Base-by-base conservation (phyloP, 64 coral and sea anemone species). In the Trachythela sp. region DNA sequence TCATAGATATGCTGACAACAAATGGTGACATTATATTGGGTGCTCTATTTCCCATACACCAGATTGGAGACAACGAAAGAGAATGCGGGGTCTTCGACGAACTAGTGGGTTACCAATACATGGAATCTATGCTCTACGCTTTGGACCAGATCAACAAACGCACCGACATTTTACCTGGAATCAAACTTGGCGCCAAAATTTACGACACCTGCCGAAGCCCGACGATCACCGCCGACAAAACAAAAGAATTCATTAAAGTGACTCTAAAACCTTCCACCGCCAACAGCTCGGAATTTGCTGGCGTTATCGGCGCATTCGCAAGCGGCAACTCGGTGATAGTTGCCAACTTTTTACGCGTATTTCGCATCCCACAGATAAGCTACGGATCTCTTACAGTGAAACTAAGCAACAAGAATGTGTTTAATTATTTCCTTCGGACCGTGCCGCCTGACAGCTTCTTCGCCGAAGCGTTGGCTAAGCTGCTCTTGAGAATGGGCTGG, bases 341-440 rank as follows among this genome's bases (percentile, higher is more conserved):
- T 8, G 75, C 75, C 75, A 80, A 80, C 33, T 80, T 80, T 39
- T 39, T 80, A 80, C 75, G 75, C 37, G 75, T 80, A 39, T 80
- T 80, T 80, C 75, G 75, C 30, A 80, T 80, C 75, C 75, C 75
- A 14, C 75, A 80, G 75, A 80, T 80, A 29, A 80, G 75, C 75
- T 80, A 80, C 75, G 75, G 75, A 15, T 80, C 75, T 15, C 37
- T 80, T 20, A 80, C 75, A 9, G 75, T 80, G 0, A 80, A 80
- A 80, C 30, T 80, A 8, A 80, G 75, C 75, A 80, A 80, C 33
- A 80, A 80, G 37, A 35, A 80, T 37, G 37, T 80, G 20, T 80
- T 80, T 39, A 80, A 80, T 30, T 80, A 80, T 22, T 80, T 80
- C 35, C 30, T 80, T 80, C 75, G 75, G 31, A 80, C 75, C 17